These are phyloP conservation scores for Siniperca knerii DNA, from an alignment of 2,113 vertebrate genomes.

Conservation along the genomic window DNA sequence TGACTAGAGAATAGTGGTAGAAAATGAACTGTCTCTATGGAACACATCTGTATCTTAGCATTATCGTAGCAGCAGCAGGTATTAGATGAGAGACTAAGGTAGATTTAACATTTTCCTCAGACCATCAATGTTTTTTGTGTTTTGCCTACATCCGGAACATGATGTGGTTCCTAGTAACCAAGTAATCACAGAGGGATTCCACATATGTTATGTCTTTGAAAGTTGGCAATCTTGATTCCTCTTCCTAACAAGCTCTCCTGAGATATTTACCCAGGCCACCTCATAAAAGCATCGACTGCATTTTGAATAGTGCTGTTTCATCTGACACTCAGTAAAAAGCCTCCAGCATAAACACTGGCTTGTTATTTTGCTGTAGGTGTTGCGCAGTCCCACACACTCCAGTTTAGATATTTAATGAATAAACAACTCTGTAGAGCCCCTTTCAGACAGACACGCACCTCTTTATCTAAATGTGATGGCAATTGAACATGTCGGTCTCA, in stretches of 20 bases:
- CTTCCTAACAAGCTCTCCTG: slow-evolving; percentile 70
- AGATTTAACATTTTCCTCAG: not conserved
- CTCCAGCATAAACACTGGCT: not conserved
- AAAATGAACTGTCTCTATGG: not conserved
- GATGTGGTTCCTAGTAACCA: slow-evolving; percentile 20
- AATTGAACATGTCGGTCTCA: not conserved
- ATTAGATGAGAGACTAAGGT: not conserved
- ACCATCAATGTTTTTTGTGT: slow-evolving; percentile 11
- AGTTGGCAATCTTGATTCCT: not conserved
- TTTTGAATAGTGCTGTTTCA: not conserved
- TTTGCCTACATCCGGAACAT: not conserved
- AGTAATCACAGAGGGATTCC: slow-evolving; percentile 9
- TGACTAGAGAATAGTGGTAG: not conserved
- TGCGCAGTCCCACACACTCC: not conserved
- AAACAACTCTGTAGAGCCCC: not conserved
- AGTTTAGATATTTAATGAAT: not conserved
- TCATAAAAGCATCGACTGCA: slow-evolving; percentile 4
- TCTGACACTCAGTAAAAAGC: not conserved
- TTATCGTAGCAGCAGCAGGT: not conserved
- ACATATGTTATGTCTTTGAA: not conserved
- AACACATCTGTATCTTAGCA: not conserved
- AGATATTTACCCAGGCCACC: slow-evolving; percentile 31
- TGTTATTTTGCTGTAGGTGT: not conserved
- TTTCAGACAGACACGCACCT: not conserved
- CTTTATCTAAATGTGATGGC: not conserved